A percentile compares a stretch with the other conserved stretches of the same genome.
Conservation (phyloP, 2,113 vertebrate genomes). For the Melospiza georgiana region DNA sequence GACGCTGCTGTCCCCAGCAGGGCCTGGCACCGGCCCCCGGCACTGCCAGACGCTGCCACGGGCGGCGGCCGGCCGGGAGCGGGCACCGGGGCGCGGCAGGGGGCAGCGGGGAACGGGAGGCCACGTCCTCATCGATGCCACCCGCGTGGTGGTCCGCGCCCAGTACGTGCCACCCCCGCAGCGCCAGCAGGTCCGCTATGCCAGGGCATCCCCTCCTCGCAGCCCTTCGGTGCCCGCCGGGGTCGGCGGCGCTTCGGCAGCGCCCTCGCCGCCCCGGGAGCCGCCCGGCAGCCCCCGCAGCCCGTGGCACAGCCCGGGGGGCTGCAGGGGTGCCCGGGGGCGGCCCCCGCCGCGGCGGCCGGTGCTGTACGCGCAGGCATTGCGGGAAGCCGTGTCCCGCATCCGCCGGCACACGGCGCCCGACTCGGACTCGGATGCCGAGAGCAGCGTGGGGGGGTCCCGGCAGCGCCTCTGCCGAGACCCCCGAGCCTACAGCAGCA, state of each 20-base stretch:
- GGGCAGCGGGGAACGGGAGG: conserved; percentile 28
- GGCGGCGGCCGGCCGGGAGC: neutral
- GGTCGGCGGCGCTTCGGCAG: neutral
- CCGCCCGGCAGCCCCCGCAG: neutral
- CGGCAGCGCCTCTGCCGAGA: conserved; percentile 23
- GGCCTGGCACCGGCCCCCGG: neutral
- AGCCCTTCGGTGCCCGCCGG: neutral
- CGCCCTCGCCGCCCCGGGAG: neutral
- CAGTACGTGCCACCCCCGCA: conserved; percentile 80
- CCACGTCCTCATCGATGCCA: conserved; percentile 83
- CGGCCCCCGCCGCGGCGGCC: conserved; percentile 36
- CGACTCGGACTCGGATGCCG: conserved; percentile 88
- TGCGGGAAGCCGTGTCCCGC: conserved; percentile 86
- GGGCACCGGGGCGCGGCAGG: neutral
- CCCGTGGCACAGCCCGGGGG: neutral
- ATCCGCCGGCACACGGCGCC: conserved; percentile 92
- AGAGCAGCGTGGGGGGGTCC: neutral
- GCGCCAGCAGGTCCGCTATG: conserved; percentile 73
- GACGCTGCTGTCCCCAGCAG: neutral
- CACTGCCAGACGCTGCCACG: neutral
- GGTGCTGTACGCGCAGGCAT: conserved; percentile 72
- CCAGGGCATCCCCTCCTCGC: neutral
- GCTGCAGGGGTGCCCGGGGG: neutral
- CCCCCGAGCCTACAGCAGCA: conserved; percentile 70
- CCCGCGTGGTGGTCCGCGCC: conserved; percentile 85